Base-by-base conservation (phyloP, 2,797 vertebrate genomes). In the Aphelocoma californica region DNA sequence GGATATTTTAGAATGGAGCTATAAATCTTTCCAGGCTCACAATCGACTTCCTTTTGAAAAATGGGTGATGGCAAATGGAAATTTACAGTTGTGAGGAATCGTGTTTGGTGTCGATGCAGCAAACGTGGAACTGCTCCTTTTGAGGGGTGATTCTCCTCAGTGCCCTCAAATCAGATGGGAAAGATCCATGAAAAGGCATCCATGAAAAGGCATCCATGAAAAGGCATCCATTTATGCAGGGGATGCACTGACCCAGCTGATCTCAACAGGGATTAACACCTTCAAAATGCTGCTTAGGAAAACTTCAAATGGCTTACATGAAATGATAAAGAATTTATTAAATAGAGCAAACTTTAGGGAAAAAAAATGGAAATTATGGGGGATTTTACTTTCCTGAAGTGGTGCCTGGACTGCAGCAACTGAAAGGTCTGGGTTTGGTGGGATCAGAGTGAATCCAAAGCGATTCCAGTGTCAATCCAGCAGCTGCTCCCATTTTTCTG, bases 11-110 rank as follows among this genome's bases (percentile, higher is more conserved):
- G 94, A 96, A 91, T 65, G 82, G 73, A 89, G 45, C 73, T 34
- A 94, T 97, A 97, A 97, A 97, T 97, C 96, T 92, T 86, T 64
- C 18, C 66, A 74, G 90, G 81, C 93, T 93, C 83, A 74, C 92
- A 86, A 91, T 89, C 67, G 5, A 17, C 93, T 97, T 96, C 94
- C 94, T 71, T 56, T 71, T 60, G 36, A 61, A 74, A 86, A 86
- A 84, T 3, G 48, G n/a, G 85, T 67, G 80, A 81, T 36, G 86
- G 90, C 54, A 60, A 91, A 92, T 88, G 93, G 95, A 94, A 92
- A 93, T 95, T 90, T 83, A 77, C 73, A 88, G 36, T 24, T 7
- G 24, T 6, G 1, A 45, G 88, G 89, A 42, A 29, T 24, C 1
- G 10, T 14, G 18, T 21, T 45, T 9, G 60, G 65, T 23, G 83